A percentile compares a stretch with the other conserved stretches of the same genome.
phyloP scores from a whole-genome alignment of 1,140 invertebrate genomes.

The Trachymyrmex cornetzi region DNA sequence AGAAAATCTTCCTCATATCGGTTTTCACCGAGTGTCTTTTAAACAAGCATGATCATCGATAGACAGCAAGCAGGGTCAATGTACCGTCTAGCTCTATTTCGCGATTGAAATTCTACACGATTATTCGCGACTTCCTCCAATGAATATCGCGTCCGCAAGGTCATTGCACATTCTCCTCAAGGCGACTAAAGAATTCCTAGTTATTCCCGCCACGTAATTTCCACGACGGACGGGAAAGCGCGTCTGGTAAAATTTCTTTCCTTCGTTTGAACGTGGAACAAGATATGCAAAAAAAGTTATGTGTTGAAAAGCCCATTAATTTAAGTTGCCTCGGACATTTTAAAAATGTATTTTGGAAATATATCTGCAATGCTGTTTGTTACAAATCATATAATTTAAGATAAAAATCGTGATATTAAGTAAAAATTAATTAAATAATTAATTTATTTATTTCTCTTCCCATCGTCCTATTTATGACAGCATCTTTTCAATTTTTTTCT shows the following conservation, averaged over 20 bases:
- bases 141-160: constrained; percentile 62
- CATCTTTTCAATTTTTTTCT: no score
- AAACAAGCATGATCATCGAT: constrained; percentile 29
- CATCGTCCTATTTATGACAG: no score
- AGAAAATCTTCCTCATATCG: constrained; percentile 6
- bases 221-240: constrained; percentile 34
- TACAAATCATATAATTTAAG: not conserved
- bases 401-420: not conserved
- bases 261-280: not conserved
- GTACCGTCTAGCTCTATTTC: constrained; percentile 36
- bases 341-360: not conserved
- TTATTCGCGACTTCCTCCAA: constrained; percentile 62
- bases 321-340: not conserved
- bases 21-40: constrained; percentile 42
- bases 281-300: not conserved
- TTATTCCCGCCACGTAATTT: constrained; percentile 20
- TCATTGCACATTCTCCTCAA: constrained; percentile 65
- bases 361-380: not conserved
- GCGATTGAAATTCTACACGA: constrained; percentile 63
- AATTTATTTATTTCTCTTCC: not conserved
- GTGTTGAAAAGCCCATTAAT: not conserved
- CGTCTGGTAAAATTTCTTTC: constrained; percentile 3
- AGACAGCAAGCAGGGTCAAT: constrained; percentile 47
- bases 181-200: constrained; percentile 55
- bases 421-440: not conserved